Percentiles rank a stretch among this genome's conserved stretches.
Conservation (phyloP, 2,113 vertebrate species). For the Emydocephalus ijimae region DNA sequence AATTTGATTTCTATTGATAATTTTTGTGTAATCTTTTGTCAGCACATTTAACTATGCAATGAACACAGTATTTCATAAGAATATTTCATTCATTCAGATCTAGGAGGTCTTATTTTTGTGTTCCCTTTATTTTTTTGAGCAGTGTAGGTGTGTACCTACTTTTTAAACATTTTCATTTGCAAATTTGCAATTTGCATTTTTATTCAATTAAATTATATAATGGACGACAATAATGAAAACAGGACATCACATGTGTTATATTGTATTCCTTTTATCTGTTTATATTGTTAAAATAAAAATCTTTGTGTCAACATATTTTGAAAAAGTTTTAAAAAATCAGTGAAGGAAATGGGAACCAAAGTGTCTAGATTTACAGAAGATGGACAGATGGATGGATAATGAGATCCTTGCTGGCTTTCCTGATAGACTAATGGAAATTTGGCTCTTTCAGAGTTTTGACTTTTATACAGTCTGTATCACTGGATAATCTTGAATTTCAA, state of each 20-base stretch:
- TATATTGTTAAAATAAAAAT: background rate
- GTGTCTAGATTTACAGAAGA: background rate
- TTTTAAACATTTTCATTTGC: background rate
- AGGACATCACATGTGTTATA: background rate
- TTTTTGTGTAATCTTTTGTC: too few species aligned
- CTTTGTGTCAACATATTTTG: background rate
- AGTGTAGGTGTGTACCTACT: background rate
- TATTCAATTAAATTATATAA: background rate
- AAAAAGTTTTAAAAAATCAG: background rate
- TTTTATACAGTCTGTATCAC: background rate
- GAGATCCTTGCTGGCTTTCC: background rate
- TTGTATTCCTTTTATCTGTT: background rate
- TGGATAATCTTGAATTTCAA: background rate
- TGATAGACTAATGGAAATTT: background rate
- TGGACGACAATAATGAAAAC: background rate
- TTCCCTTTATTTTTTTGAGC: too few species aligned
- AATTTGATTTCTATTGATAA: too few species aligned
- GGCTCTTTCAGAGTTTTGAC: background rate
- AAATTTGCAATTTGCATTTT: background rate
- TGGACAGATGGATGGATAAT: background rate
- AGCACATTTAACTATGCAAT: too few species aligned
- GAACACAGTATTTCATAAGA: too few species aligned
- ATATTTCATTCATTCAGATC: too few species aligned
- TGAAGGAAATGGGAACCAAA: background rate
- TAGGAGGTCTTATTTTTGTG: too few species aligned